Conservation (phyloP, 2,888 invertebrate species). For the Trachelus tabidus region DNA sequence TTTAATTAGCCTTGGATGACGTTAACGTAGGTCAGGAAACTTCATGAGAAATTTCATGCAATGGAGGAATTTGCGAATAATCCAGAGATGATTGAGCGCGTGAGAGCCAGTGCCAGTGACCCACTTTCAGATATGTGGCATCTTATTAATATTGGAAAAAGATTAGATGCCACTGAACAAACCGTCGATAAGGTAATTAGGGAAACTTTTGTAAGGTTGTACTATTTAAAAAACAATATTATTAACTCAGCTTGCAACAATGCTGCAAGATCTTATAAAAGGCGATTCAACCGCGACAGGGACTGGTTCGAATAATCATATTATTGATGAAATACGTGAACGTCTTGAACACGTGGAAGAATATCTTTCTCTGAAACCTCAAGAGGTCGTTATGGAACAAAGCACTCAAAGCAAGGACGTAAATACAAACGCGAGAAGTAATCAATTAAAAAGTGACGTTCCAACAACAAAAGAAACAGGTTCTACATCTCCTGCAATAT, state of each 20-base stretch:
- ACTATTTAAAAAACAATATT: background rate
- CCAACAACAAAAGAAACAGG: background rate
- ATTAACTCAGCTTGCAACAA: conserved; percentile 36
- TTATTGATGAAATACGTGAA: background rate
- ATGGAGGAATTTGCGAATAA: conserved; percentile 66
- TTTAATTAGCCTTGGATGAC: background rate
- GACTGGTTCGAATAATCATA: background rate
- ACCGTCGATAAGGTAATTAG: conserved; percentile 68
- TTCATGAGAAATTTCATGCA: conserved; percentile 62
- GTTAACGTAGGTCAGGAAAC: conserved; percentile 47
- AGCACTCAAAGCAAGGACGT: background rate
- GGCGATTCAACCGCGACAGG: conserved; percentile 5
- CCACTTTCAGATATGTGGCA: conserved; percentile 76
- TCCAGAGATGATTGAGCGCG: conserved; percentile 63
- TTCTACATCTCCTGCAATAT: background rate
- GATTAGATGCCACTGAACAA: conserved; percentile 74
- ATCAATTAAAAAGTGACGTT: background rate
- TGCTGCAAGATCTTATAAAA: conserved; percentile 49
- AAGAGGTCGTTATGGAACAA: background rate
- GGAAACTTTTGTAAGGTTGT: background rate
- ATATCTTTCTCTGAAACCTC: background rate
- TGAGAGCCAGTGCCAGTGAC: conserved; percentile 48
- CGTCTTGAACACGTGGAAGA: background rate
- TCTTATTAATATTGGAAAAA: conserved; percentile 72
- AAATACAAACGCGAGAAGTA: background rate